Conservation (phyloP, 2,113 vertebrate species). For the Corythornis cristatus region DNA sequence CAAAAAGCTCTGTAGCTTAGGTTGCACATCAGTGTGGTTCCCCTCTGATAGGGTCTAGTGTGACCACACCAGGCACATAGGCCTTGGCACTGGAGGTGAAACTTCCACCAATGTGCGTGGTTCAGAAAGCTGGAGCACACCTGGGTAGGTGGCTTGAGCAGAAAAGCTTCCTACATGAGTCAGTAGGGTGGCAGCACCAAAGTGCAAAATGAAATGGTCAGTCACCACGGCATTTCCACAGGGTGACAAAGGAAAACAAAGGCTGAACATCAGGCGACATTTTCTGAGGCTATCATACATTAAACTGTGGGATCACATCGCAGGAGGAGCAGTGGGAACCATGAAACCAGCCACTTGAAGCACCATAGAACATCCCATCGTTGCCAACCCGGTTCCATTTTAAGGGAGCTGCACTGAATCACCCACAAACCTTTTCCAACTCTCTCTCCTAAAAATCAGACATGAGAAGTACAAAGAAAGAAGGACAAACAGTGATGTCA, state of each 20-base stretch:
- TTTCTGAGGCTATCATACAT: background rate
- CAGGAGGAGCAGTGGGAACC: background rate
- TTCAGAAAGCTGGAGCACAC: background rate
- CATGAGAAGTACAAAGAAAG: slow-evolving; percentile 38
- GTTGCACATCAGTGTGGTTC: fast-evolving
- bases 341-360: slow-evolving; percentile 4
- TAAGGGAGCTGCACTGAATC: slow-evolving; percentile 4
- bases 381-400: background rate
- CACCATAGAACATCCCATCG: background rate
- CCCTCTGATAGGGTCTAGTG: background rate
- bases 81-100: background rate
- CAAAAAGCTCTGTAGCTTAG: background rate
- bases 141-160: background rate
- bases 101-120: fast-evolving
- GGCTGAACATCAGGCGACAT: background rate
- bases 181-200: background rate
- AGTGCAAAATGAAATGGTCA: background rate
- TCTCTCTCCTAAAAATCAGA: background rate
- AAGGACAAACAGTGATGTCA: slow-evolving; percentile 24
- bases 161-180: fast-evolving
- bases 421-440: slow-evolving; percentile 19
- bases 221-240: background rate
- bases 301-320: slow-evolving; percentile 18
- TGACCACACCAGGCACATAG: fast-evolving
- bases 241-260: background rate